These are phyloP conservation scores for Drosophila dives DNA, from an alignment of 2,888 invertebrate genomes.

Conservation along the genomic window DNA sequence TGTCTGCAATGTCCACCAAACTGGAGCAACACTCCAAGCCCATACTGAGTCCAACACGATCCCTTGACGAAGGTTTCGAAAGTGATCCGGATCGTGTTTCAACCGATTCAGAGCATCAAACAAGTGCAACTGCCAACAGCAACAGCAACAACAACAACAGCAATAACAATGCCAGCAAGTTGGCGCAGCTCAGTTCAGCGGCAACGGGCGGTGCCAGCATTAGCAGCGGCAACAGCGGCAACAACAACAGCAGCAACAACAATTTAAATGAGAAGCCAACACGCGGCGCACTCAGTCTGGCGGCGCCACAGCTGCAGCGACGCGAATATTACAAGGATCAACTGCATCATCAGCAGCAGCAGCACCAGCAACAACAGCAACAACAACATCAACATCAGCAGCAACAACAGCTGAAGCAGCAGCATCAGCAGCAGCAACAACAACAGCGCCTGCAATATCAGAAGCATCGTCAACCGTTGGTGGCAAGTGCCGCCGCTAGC, in stretches of 20 bases:
- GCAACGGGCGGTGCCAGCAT: conserved; percentile 81
- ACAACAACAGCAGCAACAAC: conserved; percentile 31
- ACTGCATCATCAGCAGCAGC: conserved; percentile 54
- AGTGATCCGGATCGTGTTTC: conserved; percentile 85
- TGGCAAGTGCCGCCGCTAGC: conserved; percentile 77
- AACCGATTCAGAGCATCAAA: conserved; percentile 85
- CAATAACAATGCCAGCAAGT: conserved; percentile 79
- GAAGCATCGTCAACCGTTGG: conserved; percentile 83
- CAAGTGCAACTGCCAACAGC: conserved; percentile 71
- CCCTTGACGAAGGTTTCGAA: conserved; percentile 85
- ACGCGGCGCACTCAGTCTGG: conserved; percentile 58
- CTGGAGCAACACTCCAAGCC: conserved; percentile 84
- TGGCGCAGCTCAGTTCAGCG: conserved; percentile 83
- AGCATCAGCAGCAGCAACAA: conserved; percentile 53
- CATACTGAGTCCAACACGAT: conserved; percentile 85
- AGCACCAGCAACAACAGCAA: conserved; percentile 38
- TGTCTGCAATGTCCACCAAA: conserved; percentile 75
- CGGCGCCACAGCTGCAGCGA: conserved; percentile 83
- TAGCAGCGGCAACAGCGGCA: conserved; percentile 45
- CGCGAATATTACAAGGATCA: conserved; percentile 79
- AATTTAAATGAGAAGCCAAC: conserved; percentile 29
- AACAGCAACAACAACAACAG: conserved; percentile 54
- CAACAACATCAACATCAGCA: conserved; percentile 56
- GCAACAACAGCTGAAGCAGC: conserved; percentile 42
- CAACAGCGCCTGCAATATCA: conserved; percentile 82